A percentile compares a stretch with the other conserved stretches of the same genome.
phyloP scores from a whole-genome alignment of 2,113 vertebrate species.

The Corydoras sp. region DNA sequence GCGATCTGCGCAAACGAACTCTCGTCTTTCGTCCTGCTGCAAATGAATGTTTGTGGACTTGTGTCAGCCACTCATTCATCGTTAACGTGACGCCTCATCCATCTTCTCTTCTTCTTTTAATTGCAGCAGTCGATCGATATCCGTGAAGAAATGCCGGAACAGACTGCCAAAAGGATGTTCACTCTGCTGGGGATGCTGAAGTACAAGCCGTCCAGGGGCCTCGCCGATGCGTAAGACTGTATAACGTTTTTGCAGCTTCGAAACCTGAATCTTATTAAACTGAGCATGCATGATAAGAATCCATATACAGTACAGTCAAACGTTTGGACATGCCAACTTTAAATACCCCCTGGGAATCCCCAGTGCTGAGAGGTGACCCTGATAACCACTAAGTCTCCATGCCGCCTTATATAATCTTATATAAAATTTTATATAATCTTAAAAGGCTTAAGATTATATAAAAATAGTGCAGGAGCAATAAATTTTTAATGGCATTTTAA shows the following conservation, averaged over 20 bases:
- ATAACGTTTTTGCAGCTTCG: not conserved
- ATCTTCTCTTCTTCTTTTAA: not conserved
- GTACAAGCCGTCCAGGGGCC: conserved; percentile 81
- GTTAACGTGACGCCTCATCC: no score
- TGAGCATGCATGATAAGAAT: no score
- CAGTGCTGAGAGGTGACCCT: no score
- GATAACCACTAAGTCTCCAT: no score
- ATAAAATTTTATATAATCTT: not conserved
- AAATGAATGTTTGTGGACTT: no score
- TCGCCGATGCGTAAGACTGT: conserved; percentile 75
- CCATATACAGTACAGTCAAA: no score
- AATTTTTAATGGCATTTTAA: no score
- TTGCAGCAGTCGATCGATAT: conserved; percentile 87
- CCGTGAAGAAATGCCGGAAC: conserved; percentile 90
- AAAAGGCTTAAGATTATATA: not conserved
- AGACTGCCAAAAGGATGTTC: conserved; percentile 89
- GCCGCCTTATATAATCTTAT: not conserved
- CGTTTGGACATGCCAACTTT: no score
- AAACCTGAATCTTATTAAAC: no score
- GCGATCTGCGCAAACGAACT: no score
- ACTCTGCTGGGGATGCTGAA: conserved; percentile 85
- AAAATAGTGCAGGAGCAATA: not conserved
- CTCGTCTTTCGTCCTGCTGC: no score
- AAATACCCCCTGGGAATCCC: no score
- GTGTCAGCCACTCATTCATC: not conserved